These are phyloP conservation scores for Amiota communis DNA, from an alignment of 2,888 invertebrate species.

Conservation along the genomic window DNA sequence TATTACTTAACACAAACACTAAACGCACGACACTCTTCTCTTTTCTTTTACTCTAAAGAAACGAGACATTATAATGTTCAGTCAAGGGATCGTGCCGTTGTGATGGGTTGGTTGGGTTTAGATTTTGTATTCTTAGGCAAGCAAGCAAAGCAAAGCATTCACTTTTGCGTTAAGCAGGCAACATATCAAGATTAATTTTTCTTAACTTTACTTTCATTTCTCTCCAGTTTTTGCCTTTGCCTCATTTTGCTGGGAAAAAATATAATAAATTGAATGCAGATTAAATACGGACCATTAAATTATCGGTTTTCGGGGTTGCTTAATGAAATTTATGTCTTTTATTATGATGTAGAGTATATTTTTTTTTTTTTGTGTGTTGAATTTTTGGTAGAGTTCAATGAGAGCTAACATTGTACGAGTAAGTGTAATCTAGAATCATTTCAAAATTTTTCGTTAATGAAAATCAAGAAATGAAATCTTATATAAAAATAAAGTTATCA, in stretches of 20 bases:
- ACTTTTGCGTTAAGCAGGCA: constrained; percentile 55
- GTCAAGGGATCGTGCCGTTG: neutral
- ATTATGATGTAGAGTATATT: neutral
- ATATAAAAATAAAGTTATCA: too few species aligned
- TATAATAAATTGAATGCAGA: constrained; percentile 67
- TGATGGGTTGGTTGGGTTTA: neutral
- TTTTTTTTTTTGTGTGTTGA: too few species aligned
- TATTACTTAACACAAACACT: too few species aligned
- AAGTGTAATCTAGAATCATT: too few species aligned
- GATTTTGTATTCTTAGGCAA: neutral
- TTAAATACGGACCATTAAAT: constrained; percentile 66
- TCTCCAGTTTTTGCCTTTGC: neutral
- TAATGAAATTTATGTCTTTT: constrained; percentile 16
- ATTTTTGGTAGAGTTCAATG: too few species aligned
- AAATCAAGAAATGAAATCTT: too few species aligned
- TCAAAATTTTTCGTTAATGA: too few species aligned
- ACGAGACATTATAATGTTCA: too few species aligned
- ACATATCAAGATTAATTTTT: constrained; percentile 62
- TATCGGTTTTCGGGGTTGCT: constrained; percentile 46
- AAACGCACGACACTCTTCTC: too few species aligned
- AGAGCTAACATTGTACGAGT: too few species aligned
- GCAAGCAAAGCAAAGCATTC: neutral
- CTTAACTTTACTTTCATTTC: constrained; percentile 41
- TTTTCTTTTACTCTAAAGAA: too few species aligned
- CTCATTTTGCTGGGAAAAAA: constrained; percentile 30